Base-by-base conservation (phyloP, 2,113 vertebrate genomes). In the Atherinomorus stipes region DNA sequence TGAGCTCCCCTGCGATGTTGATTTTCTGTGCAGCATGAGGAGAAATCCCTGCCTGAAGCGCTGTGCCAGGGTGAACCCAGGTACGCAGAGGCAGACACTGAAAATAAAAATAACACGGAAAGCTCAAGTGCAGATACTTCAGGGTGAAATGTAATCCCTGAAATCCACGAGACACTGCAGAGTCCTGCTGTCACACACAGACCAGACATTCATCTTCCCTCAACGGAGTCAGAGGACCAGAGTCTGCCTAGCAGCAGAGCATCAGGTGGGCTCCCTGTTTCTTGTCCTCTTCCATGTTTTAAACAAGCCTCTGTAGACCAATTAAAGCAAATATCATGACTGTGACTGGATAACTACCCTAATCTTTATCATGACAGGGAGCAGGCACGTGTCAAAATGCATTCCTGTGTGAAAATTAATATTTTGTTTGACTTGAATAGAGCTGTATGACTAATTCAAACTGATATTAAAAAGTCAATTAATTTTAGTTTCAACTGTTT, bases 311-410 rank as follows among this genome's bases (percentile, higher is more conserved):
- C 71, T 63, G 22, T 15, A 21, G 76, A 49, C 64, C 72, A 86
- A 81, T 87, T 88, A 83, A 68, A 28, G 58, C 45, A 78, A 49
- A 50, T 53, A 74, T 70, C 44, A 53, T 40, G 56, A 23, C 50
- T 74, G 61, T 65, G 75, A 88, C 70, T 23, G 18, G 49, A 84
- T 77, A 73, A 73, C 25, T n/a, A n/a, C n/a, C n/a, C n/a, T 71
- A 50, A 63, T 64, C 62, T 64, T 49, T 71, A 64, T 64, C 67
- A 54, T 71, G 79, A 78, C 64, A 54, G 64, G 64, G 56, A 71
- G 42, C 34, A 42, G 64, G 26, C 47, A 42, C 13, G 64, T 22
- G 4, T 56, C 64, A 70, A 26, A 44, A 5, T 0, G 23, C 23
- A 54, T 18, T 28, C 26, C 19, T 1, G 23, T 19, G 15, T 28